phyloP scores from a whole-genome alignment of 1,140 invertebrate genomes.

The Tetranychus cinnabarinus region DNA sequence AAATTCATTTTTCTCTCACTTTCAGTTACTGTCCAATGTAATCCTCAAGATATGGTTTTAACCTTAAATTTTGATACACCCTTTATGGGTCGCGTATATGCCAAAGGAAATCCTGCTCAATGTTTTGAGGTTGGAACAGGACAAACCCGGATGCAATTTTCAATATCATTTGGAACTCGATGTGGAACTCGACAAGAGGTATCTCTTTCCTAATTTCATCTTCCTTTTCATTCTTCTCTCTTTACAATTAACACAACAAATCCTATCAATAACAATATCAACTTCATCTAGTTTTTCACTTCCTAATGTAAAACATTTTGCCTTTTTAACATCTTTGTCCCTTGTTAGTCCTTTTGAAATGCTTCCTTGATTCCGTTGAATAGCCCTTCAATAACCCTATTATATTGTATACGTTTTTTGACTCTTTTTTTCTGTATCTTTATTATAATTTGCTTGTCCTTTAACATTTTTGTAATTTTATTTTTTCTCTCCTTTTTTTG shows the following conservation, averaged over 20 bases:
- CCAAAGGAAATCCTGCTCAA: slow-evolving; percentile 27
- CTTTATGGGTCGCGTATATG: slow-evolving; percentile 27
- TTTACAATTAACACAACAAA: no score
- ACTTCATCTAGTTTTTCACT: no score
- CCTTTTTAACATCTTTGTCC: no score
- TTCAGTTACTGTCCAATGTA: slow-evolving; percentile 28
- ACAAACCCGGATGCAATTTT: slow-evolving; percentile 22
- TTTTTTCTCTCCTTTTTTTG: not conserved
- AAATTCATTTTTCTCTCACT: not conserved
- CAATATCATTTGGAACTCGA: slow-evolving; percentile 24
- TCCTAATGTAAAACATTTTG: no score
- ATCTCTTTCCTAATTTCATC: not conserved
- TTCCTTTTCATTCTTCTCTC: no score
- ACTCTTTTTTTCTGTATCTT: not conserved
- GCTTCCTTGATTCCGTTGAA: no score
- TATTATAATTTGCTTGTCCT: not conserved
- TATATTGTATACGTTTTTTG: not conserved
- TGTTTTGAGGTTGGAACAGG: slow-evolving; percentile 28
- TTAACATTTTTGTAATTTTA: not conserved
- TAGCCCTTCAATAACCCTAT: not conserved
- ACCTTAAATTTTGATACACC: slow-evolving; percentile 25
- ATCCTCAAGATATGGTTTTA: slow-evolving; percentile 27
- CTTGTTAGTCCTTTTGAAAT: no score
- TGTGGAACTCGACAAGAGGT: slow-evolving; percentile 27
- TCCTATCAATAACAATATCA: no score